Evolutionary conservation across 2,797 vertebrate species (phyloP), one percentile per base, ranked within the genome.

Genomic region (Meda fulgida): DNA sequence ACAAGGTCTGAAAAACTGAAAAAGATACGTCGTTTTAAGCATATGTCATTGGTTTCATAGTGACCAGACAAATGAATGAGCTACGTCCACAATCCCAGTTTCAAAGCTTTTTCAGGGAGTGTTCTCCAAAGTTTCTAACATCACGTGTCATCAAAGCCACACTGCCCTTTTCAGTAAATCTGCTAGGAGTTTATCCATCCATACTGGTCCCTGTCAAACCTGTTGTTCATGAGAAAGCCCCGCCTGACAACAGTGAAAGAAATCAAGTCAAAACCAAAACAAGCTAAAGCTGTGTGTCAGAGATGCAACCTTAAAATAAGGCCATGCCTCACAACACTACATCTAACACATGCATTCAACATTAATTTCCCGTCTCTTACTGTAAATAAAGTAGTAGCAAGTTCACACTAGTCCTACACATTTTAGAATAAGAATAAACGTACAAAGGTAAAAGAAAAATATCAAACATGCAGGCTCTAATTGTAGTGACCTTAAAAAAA

Each of bases 201-300:
- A 48, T 40, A 58, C 23, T 51, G 60, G 58, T 38, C 79, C 88
- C 40, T 66, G 88, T 83, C 83, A 80, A 87, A 89, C 88, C 88
- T 84, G 88, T 88, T 89, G 76, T 80, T 77, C 70, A 34, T 11
- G 29, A 81, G 18, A 60, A 69, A 77, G 80, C 86, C 72, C 76
- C 85, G 85, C 86, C 86, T 88, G 76, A 53, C 48, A 46, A 5
- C 67, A 84, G 29, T 40, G 71, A 83, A 72, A 66, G 26, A 81
- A 23, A 34, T 70, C 60, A 23, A 84, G 7, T 40, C 31, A 78
- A 72, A 67, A 51, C 71, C 48, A 36, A 81, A 51, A 63, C 29
- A 36, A 48, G 43, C 14, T 48, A 55, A 26, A 83, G 18, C 19
- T 55, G n/a, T 67, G 80, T 67, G 48, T 73, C 63, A 63, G 29